Percentiles rank a stretch among this genome's conserved stretches.
Conservation (phyloP, 2,113 vertebrate genomes). For the Henicopernis longicauda region DNA sequence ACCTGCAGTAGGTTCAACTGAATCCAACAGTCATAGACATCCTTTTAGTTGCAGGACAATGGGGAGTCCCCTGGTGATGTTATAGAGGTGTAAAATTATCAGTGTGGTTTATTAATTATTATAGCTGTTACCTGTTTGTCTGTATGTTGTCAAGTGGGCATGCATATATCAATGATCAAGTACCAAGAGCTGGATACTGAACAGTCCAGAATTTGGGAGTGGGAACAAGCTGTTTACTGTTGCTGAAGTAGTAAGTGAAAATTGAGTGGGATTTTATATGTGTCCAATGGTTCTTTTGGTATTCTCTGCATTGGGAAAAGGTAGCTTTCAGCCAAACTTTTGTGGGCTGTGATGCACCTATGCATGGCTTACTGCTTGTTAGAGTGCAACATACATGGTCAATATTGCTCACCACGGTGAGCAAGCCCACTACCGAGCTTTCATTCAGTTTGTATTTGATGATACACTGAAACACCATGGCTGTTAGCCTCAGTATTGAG, state of each 20-base stretch:
- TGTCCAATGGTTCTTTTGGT: neutral
- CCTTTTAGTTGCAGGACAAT: neutral
- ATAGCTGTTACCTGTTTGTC: neutral
- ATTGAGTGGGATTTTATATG: neutral
- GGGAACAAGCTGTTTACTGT: neutral
- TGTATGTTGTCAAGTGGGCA: neutral
- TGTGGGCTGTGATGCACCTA: neutral
- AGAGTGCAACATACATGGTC: rapidly evolving
- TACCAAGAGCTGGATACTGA: neutral
- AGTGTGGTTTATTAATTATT: neutral
- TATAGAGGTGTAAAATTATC: rapidly evolving
- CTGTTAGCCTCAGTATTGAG: neutral
- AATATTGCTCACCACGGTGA: neutral
- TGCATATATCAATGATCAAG: rapidly evolving
- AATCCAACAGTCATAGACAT: neutral
- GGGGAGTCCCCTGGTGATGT: neutral
- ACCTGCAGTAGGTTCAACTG: neutral
- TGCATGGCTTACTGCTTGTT: neutral
- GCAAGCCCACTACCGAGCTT: neutral
- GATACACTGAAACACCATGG: neutral
- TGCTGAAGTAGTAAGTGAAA: neutral
- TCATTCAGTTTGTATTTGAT: neutral
- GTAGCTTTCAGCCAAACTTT: neutral
- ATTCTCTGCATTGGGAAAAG: neutral
- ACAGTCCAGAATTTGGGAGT: neutral